A percentile compares a stretch with the other conserved stretches of the same genome.
Evolutionary conservation across 2,113 vertebrate genomes (phyloP).

Genomic region (Epinephelus lanceolatus): DNA sequence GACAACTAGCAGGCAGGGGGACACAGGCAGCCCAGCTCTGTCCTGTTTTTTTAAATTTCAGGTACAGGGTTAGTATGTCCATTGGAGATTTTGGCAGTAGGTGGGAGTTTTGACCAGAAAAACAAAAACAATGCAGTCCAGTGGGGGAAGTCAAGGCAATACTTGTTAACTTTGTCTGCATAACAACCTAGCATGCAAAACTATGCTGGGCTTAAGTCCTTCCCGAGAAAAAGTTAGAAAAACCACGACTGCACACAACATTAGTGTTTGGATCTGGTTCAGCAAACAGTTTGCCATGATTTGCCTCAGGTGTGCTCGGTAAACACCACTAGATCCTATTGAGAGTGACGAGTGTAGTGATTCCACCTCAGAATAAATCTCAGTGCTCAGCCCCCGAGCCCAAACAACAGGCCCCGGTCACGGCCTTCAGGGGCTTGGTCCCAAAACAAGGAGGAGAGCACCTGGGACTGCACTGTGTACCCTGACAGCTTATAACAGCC

Average conservation of each 20-base stretch:
- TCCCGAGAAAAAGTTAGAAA: conserved; percentile 31
- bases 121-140: not conserved
- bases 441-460: conserved; percentile 68
- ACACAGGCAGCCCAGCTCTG: not conserved
- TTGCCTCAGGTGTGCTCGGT: conserved; percentile 55
- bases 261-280: conserved; percentile 53
- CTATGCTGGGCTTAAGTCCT: conserved; percentile 1
- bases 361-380: conserved; percentile 67
- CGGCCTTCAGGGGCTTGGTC: conserved; percentile 60
- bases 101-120: not conserved
- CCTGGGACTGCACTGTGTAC: conserved; percentile 60
- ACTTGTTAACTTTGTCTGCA: not conserved
- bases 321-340: conserved; percentile 66
- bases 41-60: no score
- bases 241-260: conserved; percentile 22
- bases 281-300: conserved; percentile 65
- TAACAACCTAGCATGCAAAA: not conserved
- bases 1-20: not conserved
- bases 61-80: no score
- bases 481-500: conserved; percentile 52
- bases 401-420: conserved; percentile 60
- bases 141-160: not conserved
- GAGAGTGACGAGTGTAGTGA: conserved; percentile 68
- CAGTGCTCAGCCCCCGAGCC: conserved; percentile 54
- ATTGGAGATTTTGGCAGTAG: not conserved